Percentiles rank a stretch among this genome's conserved stretches.
Evolutionary conservation across 2,888 invertebrate genomes (phyloP).

Genomic region (Phortica magna): DNA sequence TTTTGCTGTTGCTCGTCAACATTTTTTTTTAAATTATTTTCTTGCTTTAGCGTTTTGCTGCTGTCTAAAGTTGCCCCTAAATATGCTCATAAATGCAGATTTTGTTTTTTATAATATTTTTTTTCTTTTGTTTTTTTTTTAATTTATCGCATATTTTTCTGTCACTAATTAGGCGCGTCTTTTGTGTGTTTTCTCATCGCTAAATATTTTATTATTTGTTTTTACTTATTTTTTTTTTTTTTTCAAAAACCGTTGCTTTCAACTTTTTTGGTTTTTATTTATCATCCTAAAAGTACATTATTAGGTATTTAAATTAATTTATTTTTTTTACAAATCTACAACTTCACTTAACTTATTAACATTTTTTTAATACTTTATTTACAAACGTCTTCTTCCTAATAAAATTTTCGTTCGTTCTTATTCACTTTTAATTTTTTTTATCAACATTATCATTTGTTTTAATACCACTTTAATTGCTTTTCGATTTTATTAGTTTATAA

Average conservation of each 20-base stretch:
- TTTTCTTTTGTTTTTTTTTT: constrained; percentile 30
- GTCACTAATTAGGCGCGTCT: not conserved
- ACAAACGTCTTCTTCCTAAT: constrained; percentile 5
- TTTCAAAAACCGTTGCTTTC: constrained; percentile 5
- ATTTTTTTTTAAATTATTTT: not conserved
- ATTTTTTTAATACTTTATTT: constrained; percentile 22
- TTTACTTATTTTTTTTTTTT: constrained; percentile 20
- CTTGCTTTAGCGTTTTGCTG: not conserved
- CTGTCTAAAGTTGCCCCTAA: not conserved
- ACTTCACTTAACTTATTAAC: constrained; percentile 36
- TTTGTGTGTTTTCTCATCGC: not conserved
- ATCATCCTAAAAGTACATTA: constrained; percentile 40
- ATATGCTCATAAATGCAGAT: constrained; percentile 21
- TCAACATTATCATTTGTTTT: constrained; percentile 28
- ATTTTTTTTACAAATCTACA: constrained; percentile 28
- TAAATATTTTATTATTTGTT: constrained; percentile 7
- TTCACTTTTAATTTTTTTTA: no score
- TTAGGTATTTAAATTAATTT: constrained; percentile 43
- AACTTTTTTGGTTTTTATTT: not conserved
- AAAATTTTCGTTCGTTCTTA: not conserved
- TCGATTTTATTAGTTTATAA: constrained; percentile 38
- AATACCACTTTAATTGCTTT: constrained; percentile 71
- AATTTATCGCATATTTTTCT: constrained; percentile 22
- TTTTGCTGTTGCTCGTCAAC: not conserved
- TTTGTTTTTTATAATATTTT: not conserved